Base-by-base conservation (phyloP, 1,140 invertebrate species). In the Aradophagus sp. region DNA sequence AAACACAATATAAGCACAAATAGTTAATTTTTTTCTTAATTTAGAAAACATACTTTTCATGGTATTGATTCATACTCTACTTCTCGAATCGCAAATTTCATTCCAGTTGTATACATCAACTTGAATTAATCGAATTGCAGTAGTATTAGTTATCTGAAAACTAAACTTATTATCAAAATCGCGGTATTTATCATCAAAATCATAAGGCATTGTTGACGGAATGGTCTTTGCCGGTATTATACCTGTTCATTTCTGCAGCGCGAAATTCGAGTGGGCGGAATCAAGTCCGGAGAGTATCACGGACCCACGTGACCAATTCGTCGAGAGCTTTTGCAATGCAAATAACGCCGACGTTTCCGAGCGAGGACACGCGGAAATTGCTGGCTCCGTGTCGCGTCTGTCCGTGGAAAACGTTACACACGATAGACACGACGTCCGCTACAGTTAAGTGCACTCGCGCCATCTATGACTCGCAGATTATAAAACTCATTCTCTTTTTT, bases 271-370 rank as follows among this genome's bases (percentile, higher is more conserved):
- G 75, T 63, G 45, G 66, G 47, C 29, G 42, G 35, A 59, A 56
- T 65, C 47, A 61, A 48, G 58, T 52, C 32, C 38, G 17, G 52
- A 48, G 62, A 44, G 26, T 62, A 58, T 63, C 42, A 44, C 56
- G 67, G 52, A 67, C 62, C 63, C 56, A 55, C 59, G 45, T 62
- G 59, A 39, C 32, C 53, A 35, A 59, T 72, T 58, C 56, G 62
- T 48, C 53, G 44, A 45, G 42, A 53, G 75, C 75, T 77, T 82
- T 82, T 78, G 74, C 79, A 83, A 78, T 83, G 80, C 80, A 80
- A 81, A 83, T 82, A 67, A 39, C 36, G 47, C 62, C 72, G 52
- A 52, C 58, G 65, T 59, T 71, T 71, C 59, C 27, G 59, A 59
- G 47, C 34, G 56, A 52, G 41, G 56, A 67, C 47, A 67, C 48